These are phyloP conservation scores for Aradophagus sp. DNA, from an alignment of 1,140 invertebrate species.

Conservation along the genomic window DNA sequence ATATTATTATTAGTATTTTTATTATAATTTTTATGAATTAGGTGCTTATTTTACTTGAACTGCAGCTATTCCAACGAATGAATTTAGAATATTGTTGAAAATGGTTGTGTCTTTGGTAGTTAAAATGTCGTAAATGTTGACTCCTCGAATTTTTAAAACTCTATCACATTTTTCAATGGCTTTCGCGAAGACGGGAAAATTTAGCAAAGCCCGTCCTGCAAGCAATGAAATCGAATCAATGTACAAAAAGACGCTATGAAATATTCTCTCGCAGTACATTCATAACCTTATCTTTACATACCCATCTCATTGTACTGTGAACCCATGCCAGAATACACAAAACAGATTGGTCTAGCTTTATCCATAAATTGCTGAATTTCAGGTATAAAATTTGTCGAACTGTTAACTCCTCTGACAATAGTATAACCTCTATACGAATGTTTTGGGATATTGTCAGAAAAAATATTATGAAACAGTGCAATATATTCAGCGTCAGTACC, in stretches of 20 bases:
- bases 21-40: no score
- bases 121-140: constrained; percentile 88
- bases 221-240: no score
- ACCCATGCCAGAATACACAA: constrained; percentile 97
- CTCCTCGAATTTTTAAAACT: constrained; percentile 81
- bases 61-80: constrained; percentile 92
- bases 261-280: no score
- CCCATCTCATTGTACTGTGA: constrained; percentile 97
- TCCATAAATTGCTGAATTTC: constrained; percentile 78
- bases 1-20: no score
- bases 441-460: constrained; percentile 76
- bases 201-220: constrained; percentile 75
- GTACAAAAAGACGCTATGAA: no score
- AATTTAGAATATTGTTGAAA: constrained; percentile 89
- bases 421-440: constrained; percentile 79
- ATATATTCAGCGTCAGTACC: constrained; percentile 77
- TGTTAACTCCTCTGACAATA: constrained; percentile 70
- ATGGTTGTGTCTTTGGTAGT: constrained; percentile 82
- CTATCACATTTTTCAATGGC: constrained; percentile 82
- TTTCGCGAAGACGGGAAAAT: constrained; percentile 78
- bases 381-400: constrained; percentile 66
- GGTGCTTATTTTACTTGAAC: no score
- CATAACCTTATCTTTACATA: constrained; percentile 85
- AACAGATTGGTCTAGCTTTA: constrained; percentile 82
- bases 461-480: constrained; percentile 74